Base-by-base conservation (phyloP, 2,888 invertebrate species). In the Sacculina carcini region DNA sequence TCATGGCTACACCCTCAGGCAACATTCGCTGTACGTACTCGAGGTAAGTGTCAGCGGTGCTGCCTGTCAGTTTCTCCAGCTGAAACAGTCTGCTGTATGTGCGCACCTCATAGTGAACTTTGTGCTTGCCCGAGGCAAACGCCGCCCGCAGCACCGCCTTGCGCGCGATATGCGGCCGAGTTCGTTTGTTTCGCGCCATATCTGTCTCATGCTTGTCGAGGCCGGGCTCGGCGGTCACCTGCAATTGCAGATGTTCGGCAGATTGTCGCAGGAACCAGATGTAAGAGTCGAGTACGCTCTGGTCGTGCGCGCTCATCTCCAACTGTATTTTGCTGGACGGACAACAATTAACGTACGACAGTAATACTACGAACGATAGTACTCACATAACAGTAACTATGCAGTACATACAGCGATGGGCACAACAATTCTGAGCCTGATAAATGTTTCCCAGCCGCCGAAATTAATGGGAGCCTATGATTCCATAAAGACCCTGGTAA, bases 21-120 rank as follows among this genome's bases (percentile, higher is more conserved):
- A 98, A 71, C 70, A 96, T 96, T 60, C 96, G 72, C 65, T 98
- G 79, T 53, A 94, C 76, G 64, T 98, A 98, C 68, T 98, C 98
- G 50, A 98, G 67, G 63, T 84, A 83, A 10, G 96, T 94, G 58
- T 86, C 86, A 47, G 90, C 79, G 12, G 96, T 98, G 4, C 92
- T 92, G 1, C 87, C 90, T 0, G 98, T 98, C 12, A 98, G 63
- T 60, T 79, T 73, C 59, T 79, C 76, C 28, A 90, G 74, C 60
- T 81, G 77, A 61, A 92, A 70, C 61, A 80, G 79, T 55, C 79
- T 74, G 65, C 79, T 92, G 66, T 92, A 82, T 3, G 96, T 96
- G 59, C 96, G 73, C 19, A 80, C 74, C 70, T 98, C 98, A 66
- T 98, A 98, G 62, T 96, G 94, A 0, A 87, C 86, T 62, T 78